A percentile compares a stretch with the other conserved stretches of the same genome.
phyloP scores from a whole-genome alignment of 2,113 vertebrate genomes.

The Pyrgilauda ruficollis region DNA sequence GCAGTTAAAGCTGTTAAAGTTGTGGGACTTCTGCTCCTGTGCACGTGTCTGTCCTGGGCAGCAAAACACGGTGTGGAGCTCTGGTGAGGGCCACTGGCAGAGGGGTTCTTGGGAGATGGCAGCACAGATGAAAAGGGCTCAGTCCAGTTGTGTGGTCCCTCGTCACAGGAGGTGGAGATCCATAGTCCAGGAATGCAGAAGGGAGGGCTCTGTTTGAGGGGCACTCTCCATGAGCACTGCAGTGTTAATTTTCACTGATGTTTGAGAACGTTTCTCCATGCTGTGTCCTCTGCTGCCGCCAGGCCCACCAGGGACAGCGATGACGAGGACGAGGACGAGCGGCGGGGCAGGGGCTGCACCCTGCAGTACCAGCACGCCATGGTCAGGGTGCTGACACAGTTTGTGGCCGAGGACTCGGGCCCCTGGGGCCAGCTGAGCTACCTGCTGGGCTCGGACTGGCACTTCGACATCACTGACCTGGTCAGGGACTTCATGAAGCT shows the following conservation, averaged over 20 bases:
- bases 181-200: rapidly evolving
- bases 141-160: background rate
- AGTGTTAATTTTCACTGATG: background rate
- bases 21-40: background rate
- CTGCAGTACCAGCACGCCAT: conserved; percentile 93
- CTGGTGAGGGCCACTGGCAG: background rate
- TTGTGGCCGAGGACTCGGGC: conserved; percentile 85
- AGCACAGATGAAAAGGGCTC: background rate
- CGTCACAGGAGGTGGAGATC: background rate
- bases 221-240: background rate
- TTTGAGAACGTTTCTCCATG: background rate
- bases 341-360: conserved; percentile 83
- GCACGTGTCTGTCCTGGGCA: background rate
- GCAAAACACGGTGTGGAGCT: background rate
- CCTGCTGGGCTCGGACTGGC: conserved; percentile 89
- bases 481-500: conserved; percentile 91
- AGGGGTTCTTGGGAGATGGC: background rate
- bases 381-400: conserved; percentile 89
- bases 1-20: background rate
- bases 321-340: conserved; percentile 92
- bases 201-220: background rate
- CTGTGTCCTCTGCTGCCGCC: background rate
- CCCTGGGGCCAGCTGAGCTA: conserved; percentile 81
- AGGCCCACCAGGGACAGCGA: conserved; percentile 89
- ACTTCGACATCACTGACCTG: conserved; percentile 90